Conservation (phyloP, 2,888 invertebrate genomes). For the Chromoteleia sp. region DNA sequence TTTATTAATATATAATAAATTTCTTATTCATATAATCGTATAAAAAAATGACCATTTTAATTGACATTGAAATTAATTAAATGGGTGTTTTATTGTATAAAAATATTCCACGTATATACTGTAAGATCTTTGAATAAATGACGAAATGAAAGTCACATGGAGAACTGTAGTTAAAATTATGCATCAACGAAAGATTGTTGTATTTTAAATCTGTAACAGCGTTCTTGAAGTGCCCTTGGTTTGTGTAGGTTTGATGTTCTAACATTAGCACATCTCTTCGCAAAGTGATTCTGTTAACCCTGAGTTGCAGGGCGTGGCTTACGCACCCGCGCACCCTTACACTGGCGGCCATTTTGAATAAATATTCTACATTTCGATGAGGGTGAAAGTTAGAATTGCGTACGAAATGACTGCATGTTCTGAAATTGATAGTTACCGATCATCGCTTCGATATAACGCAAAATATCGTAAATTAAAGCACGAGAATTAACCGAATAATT, state of each 20-base stretch:
- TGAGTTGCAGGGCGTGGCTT: slow-evolving; percentile 79
- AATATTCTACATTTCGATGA: slow-evolving; percentile 74
- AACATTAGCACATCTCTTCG: slow-evolving; percentile 67
- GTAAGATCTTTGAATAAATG: no score
- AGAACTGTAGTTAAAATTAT: not conserved
- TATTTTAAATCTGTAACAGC: slow-evolving; percentile 44
- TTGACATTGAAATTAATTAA: no score
- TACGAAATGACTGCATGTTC: slow-evolving; percentile 11
- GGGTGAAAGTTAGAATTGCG: slow-evolving; percentile 78
- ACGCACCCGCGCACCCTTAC: slow-evolving; percentile 79
- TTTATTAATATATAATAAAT: no score
- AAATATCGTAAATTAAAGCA: no score
- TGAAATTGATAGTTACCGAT: slow-evolving; percentile 17
- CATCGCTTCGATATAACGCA: no score
- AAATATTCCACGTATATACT: no score
- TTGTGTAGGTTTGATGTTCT: slow-evolving; percentile 64
- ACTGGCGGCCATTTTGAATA: slow-evolving; percentile 79
- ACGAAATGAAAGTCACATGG: no score
- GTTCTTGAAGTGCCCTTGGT: slow-evolving; percentile 79
- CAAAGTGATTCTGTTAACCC: slow-evolving; percentile 62
- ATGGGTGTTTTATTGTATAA: no score
- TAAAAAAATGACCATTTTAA: no score
- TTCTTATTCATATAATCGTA: no score
- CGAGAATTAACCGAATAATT: no score
- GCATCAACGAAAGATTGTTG: not conserved